Evolutionary conservation across 2,888 invertebrate genomes (phyloP), one percentile per base, ranked within the genome.

Genomic region (Camponotus fellah): DNA sequence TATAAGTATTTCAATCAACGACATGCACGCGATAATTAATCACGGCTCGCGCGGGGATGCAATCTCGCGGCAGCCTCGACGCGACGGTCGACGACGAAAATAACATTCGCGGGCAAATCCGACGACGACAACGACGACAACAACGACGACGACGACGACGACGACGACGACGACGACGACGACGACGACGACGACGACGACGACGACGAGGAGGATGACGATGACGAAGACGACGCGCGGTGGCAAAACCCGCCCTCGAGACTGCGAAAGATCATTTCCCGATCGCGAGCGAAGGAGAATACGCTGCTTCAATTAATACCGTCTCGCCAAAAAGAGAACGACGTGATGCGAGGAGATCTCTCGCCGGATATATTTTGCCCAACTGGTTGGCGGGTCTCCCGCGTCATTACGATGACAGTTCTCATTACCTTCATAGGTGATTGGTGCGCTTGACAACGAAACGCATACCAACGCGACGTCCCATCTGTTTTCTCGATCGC

Each of bases 391-490:
- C 65, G 34, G 58, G 34, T 26, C 58, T 21, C 37, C 37, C 8
- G 2, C 46, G 46, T 10, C 46, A 62, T 72, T 62, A 74, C 40
- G 46, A n/a, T 49, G 75, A 43, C 66, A 82, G 10, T 76, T 53
- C 82, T 74, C 65, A 49, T 65, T 62, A 21, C 68, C 64, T 58
- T 40, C 76, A 58, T 79, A 80, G 74, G 65, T 75, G 87, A 85
- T 89, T 72, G 84, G 66, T 60, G 68, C 49, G 53, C 53, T 85
- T 85, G 87, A 89, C 88, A 85, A 72, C 84, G 82, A 87, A 66
- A 64, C 84, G 34, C 80, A 72, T 65, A 74, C 34, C 21, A 83
- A 76, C 83, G 40, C 32, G 58, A 71, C 53, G 56, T 77, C 69
- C 62, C 84, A 77, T 89, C 71, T 77, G 79, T 84, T 87, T 82